A percentile compares a stretch with the other conserved stretches of the same genome.
These are phyloP conservation scores for Streblospio benedicti DNA, from an alignment of 1,140 invertebrate genomes.

Conservation along the genomic window DNA sequence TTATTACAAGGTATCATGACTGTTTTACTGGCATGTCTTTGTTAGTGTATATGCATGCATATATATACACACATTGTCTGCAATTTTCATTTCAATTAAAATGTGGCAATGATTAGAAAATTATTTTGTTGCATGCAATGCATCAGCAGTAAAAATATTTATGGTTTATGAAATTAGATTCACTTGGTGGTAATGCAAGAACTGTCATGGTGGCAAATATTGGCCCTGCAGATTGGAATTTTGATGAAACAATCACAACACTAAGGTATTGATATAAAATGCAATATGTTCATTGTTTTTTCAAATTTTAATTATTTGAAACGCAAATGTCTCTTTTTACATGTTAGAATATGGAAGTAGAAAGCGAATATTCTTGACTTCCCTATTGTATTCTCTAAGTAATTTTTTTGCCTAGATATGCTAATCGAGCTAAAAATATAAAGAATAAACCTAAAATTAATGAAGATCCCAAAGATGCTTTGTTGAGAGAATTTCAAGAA, in stretches of 20 bases:
- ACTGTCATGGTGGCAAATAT: constrained; percentile 96
- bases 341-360: too few relatives aligned
- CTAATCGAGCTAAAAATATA: constrained; percentile 88
- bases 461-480: constrained; percentile 84
- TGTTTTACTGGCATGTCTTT: background rate
- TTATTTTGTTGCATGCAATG: background rate
- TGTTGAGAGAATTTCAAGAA: constrained; percentile 76
- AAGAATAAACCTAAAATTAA: constrained; percentile 93
- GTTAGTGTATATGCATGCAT: background rate
- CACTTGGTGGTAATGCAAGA: constrained; percentile 87
- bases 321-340: too few relatives aligned
- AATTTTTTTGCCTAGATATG: constrained; percentile 58
- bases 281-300: background rate
- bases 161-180: constrained; percentile 55
- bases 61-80: background rate
- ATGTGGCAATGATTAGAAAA: too few relatives aligned
- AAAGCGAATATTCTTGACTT: too few relatives aligned
- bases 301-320: too few relatives aligned
- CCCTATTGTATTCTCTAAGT: too few relatives aligned
- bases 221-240: constrained; percentile 90
- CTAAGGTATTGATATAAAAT: constrained; percentile 62
- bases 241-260: constrained; percentile 88
- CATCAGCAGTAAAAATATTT: constrained; percentile 6
- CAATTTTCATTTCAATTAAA: background rate
- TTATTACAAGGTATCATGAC: constrained; percentile 64